Base-by-base conservation (phyloP, 2,797 vertebrate genomes). In the Danio jaintianensis region DNA sequence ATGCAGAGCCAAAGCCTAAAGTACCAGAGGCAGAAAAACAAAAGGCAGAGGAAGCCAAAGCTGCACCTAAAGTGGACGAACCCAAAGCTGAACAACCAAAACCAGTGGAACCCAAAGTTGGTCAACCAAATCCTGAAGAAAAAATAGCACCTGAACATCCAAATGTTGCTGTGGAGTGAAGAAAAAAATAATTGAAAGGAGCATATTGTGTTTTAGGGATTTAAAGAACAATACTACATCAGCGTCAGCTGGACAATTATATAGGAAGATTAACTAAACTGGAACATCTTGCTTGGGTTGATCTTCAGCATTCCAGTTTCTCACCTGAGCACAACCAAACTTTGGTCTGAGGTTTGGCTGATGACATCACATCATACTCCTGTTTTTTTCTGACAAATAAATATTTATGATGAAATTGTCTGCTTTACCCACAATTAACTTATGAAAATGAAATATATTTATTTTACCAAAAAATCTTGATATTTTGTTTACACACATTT, bases 1-100 rank as follows among this genome's bases (percentile, higher is more conserved):
- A 72, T 0, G 22, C 13, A 18, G 81, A 85, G 13, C 12, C 0
- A 18, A 78, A 73, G 0, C 81, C 86, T 0, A 82, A 84, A 13
- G 22, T 52, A 16, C 40, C 40, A 0, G 5, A 29, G n/a, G 40
- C 13, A 0, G 29, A 18, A 75, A 11, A 40, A 8, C 22, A 58
- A 9, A 62, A 62, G 16, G 11, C 42, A 0, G 38, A 45, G 15
- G 13, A 6, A 20, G 10, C 55, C 0, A 59, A 63, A 4, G 20
- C 15, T 4, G 48, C 45, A 11, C 45, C 58, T 15, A 62, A 62
- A 29, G 11, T 16, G 0, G 18, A 45, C 7, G 13, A 10, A 42
- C 16, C 55, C 0, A 59, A 63, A 4, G 20, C 15, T 4, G 48
- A 64, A 6, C n/a, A 40, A n/a, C 72, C 36, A 0, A 63, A 63